Evolutionary conservation across 2,888 invertebrate genomes (phyloP).

Genomic region (Acleris emargana): DNA sequence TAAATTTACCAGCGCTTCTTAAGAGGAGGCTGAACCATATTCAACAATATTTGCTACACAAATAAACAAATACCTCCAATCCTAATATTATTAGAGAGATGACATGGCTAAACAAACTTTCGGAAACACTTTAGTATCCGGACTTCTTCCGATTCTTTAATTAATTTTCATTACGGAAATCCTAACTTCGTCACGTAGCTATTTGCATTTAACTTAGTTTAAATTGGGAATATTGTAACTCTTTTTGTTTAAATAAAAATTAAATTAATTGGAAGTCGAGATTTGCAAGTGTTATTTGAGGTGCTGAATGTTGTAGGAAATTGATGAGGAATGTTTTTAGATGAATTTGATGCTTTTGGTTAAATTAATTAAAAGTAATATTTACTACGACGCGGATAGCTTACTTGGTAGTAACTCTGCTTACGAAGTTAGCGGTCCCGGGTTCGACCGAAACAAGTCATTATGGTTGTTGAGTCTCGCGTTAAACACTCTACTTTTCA

Average conservation of each 20-base stretch:
- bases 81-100: no score
- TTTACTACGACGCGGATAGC: no score
- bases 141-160: slow-evolving; percentile 4
- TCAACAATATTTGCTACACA: no score
- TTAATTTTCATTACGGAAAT: slow-evolving; percentile 10
- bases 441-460: no score
- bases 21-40: no score
- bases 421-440: no score
- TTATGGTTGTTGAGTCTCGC: no score
- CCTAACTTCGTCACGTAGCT: slow-evolving; percentile 12
- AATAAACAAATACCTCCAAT: no score
- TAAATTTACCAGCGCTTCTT: no score
- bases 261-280: not conserved
- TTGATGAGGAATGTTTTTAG: slow-evolving; percentile 3
- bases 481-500: no score
- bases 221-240: slow-evolving; percentile 13
- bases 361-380: not conserved
- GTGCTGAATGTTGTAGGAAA: slow-evolving; percentile 6
- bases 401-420: no score
- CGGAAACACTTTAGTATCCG: not conserved
- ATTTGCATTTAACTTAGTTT: slow-evolving; percentile 22
- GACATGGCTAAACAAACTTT: no score
- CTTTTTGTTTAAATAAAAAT: slow-evolving; percentile 6
- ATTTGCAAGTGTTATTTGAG: slow-evolving; percentile 4
- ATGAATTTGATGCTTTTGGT: not conserved